These are phyloP conservation scores for Vanessa tameamea DNA, from an alignment of 1,140 invertebrate species.

Conservation along the genomic window DNA sequence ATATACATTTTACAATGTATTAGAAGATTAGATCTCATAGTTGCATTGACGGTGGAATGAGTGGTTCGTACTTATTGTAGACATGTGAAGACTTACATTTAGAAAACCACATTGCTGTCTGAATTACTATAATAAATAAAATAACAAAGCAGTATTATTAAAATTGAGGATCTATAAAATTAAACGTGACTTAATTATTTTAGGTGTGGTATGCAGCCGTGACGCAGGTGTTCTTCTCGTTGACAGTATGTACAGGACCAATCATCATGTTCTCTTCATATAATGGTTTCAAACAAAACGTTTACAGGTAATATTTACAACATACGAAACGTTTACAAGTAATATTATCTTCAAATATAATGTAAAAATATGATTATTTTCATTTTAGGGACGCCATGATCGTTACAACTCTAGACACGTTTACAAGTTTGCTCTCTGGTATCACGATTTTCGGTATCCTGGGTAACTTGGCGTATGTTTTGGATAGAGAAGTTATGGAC, in stretches of 20 bases:
- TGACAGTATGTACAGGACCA: constrained; percentile 89
- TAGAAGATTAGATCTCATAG: no score
- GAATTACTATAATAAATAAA: no score
- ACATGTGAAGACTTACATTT: no score
- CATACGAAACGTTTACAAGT: no score
- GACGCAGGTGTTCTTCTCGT: constrained; percentile 89
- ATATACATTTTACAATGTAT: no score
- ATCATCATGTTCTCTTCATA: constrained; percentile 92
- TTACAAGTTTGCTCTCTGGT: constrained; percentile 90
- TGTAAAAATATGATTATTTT: background rate
- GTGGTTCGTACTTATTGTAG: no score
- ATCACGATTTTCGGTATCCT: constrained; percentile 91
- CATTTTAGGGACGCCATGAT: constrained; percentile 84
- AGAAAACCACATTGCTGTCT: no score
- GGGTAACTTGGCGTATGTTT: constrained; percentile 84
- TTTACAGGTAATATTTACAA: constrained; percentile 85
- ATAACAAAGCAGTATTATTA: no score
- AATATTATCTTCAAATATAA: background rate
- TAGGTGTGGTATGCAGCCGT: constrained; percentile 89
- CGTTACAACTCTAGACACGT: constrained; percentile 86
- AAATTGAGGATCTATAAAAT: background rate
- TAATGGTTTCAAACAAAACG: constrained; percentile 90
- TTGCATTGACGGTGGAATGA: no score
- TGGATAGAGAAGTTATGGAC: constrained; percentile 78
- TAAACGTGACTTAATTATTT: background rate